A percentile compares a stretch with the other conserved stretches of the same genome.
Conservation (phyloP, 2,888 invertebrate species). For the Drosophila diplacantha region DNA sequence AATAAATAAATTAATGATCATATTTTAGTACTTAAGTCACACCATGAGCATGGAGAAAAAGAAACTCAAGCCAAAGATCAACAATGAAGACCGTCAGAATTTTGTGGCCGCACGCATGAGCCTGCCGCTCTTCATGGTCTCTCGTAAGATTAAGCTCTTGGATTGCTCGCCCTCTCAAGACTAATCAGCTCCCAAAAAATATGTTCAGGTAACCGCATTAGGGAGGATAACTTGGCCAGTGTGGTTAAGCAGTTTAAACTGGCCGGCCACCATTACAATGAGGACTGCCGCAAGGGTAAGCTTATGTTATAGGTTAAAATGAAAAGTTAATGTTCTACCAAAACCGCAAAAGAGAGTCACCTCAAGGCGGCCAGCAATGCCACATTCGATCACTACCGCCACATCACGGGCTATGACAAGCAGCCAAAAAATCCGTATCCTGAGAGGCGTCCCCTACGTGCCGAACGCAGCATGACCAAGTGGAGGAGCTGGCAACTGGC, state of each 20-base stretch:
- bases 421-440: slow-evolving; percentile 38
- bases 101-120: slow-evolving; percentile 61
- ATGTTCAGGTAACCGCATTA: slow-evolving; percentile 58
- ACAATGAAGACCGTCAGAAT: slow-evolving; percentile 51
- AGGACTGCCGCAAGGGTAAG: slow-evolving; percentile 46
- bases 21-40: background rate
- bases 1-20: background rate
- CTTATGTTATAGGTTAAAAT: rapidly evolving
- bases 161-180: no score
- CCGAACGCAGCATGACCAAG: slow-evolving; percentile 44
- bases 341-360: slow-evolving; percentile 42
- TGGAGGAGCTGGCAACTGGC: slow-evolving; percentile 59
- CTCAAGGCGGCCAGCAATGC: slow-evolving; percentile 35
- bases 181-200: background rate
- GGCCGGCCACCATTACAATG: slow-evolving; percentile 54
- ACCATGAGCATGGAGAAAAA: slow-evolving; percentile 13
- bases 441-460: slow-evolving; percentile 34
- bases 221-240: slow-evolving; percentile 40
- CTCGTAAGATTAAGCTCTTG: slow-evolving; percentile 53
- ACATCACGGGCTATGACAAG: slow-evolving; percentile 49
- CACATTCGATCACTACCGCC: slow-evolving; percentile 44
- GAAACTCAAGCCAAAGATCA: slow-evolving; percentile 3
- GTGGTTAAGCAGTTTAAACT: slow-evolving; percentile 50
- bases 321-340: rapidly evolving
- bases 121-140: slow-evolving; percentile 68